Base-by-base conservation (phyloP, 2,113 vertebrate genomes). In the Cyanocitta stelleri region DNA sequence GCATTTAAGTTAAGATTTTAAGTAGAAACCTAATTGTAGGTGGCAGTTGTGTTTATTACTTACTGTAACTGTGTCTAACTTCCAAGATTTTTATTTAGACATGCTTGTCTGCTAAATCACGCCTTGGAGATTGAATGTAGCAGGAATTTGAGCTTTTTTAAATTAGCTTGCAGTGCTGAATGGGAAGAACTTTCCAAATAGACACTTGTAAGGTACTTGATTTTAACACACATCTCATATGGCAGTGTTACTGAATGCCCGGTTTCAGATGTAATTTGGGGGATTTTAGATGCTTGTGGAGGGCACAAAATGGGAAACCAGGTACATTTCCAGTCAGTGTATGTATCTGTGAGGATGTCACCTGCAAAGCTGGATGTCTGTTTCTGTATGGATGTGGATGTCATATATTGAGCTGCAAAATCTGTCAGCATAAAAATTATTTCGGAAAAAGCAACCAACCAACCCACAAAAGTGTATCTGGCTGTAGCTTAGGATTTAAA, bases 391-490 rank as follows among this genome's bases (percentile, higher is more conserved):
- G 49, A 18, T 71, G 27, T 51, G 35, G 49, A 18, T 71, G 27
- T 71, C 11, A 0, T 46, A 9, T 32, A 81, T 11, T 75, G 73
- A 90, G 69, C 88, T 85, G 49, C 67, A 84, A 46, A 83, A 75
- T 43, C 61, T 76, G 39, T 43, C 64, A 85, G 54, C 21, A 39
- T 86, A 56, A 80, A 79, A 92, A 90, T 43, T 23, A 20, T 27
- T 85, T 55, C 0, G 1, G 21, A 16, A 29, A 35, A 32, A 10
- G 7, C 0, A 41, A 41, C 13, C 30, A 7, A 1, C 3, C 18
- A 68, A 32, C 11, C 9, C 33, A 59, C 18, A 77, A 77, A 89
- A 59, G 24, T 58, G 2, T 68, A 33, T 63, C 51, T 63, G 7
- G 4, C 67, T 90, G 24, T 46, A 72, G 30, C 6, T 74, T 75